These are phyloP conservation scores for Caenorhabditis macrosperma DNA, from an alignment of 2,888 invertebrate genomes.

Conservation along the genomic window DNA sequence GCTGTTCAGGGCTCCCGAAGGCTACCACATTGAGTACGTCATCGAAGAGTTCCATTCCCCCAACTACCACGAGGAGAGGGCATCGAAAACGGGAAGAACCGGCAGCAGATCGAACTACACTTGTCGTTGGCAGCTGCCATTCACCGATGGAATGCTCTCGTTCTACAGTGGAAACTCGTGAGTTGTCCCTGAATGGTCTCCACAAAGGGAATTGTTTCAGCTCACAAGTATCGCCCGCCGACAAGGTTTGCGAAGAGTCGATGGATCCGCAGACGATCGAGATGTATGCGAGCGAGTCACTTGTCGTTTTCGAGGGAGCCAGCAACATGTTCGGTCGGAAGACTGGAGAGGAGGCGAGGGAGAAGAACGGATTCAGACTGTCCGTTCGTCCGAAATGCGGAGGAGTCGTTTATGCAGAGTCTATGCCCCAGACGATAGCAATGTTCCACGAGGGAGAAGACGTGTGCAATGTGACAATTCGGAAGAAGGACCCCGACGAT, in stretches of 20 bases:
- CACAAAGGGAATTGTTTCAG: not conserved
- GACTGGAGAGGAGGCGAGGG: slow-evolving; percentile 47
- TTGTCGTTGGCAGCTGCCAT: slow-evolving; percentile 24
- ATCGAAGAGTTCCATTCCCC: slow-evolving; percentile 65
- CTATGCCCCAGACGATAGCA: slow-evolving; percentile 25
- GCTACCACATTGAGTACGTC: slow-evolving; percentile 65
- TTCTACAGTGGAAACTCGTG: slow-evolving; percentile 35
- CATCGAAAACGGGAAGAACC: too few relatives aligned
- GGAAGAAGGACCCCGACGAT: slow-evolving; percentile 54
- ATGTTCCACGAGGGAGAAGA: slow-evolving; percentile 43
- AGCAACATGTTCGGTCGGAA: slow-evolving; percentile 41
- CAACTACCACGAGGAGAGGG: slow-evolving; percentile 50
- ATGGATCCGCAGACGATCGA: slow-evolving; percentile 22
- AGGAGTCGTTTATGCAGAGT: slow-evolving; percentile 69
- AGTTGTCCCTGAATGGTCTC: not conserved
- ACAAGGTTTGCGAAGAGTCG: slow-evolving; percentile 52
- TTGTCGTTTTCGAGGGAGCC: slow-evolving; percentile 72
- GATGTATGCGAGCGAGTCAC: slow-evolving; percentile 48
- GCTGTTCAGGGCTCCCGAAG: slow-evolving; percentile 72
- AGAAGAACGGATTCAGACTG: slow-evolving; percentile 70
- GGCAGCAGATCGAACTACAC: not conserved
- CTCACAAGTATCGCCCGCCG: not conserved
- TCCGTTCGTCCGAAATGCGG: slow-evolving; percentile 71
- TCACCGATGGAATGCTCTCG: slow-evolving; percentile 40
- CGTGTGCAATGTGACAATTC: slow-evolving; percentile 59